Base-by-base conservation (phyloP, 1,140 invertebrate genomes). In the Drosophila persimilis region DNA sequence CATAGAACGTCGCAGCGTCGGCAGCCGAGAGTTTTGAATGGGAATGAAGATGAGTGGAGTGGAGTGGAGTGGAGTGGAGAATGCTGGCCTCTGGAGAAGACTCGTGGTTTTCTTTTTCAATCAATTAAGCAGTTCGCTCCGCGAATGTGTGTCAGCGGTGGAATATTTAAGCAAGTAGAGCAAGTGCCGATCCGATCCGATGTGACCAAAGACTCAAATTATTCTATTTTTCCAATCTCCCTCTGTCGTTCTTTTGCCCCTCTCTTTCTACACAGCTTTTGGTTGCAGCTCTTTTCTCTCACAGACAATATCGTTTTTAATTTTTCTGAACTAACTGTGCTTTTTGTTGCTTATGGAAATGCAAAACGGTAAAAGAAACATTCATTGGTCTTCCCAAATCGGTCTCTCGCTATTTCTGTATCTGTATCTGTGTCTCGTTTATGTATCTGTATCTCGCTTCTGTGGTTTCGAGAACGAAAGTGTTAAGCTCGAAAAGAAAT, bases 381-480 rank as follows among this genome's bases (percentile, higher is more conserved):
- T 67, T 39, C 11, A 39, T 0, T 11, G 35, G 44, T 77, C 52
- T 56, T 44, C 46, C 39, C 29, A 35, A 39, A 35, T 56, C 55
- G 39, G 31, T 45, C 29, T 51, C 50, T 39, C 15, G 20, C 39
- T 35, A 20, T 45, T 15, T 44, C 11, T 22, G 46, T 31, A 9
- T 31, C 31, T 41, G 60, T 2, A 29, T 29, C 26, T 29, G 6
- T 31, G 20, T 65, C 9, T 26, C n/a, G 20, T 48, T 13, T 39
- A 11, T 73, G 52, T 51, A 48, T 71, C 29, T 58, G 6, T 55
- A 22, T 15, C 17, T 44, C 11, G n/a, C 43, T 60, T 54, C n/a
- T 31, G 51, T 31, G 26, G 48, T 35, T 75, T 78, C 59, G 80
- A 89, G 85, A 90, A 89, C 59, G 91, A 92, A 61, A 92, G 81